Evolutionary conservation across 2,797 vertebrate species (phyloP).

Genomic region (Hydrolagus colliei): DNA sequence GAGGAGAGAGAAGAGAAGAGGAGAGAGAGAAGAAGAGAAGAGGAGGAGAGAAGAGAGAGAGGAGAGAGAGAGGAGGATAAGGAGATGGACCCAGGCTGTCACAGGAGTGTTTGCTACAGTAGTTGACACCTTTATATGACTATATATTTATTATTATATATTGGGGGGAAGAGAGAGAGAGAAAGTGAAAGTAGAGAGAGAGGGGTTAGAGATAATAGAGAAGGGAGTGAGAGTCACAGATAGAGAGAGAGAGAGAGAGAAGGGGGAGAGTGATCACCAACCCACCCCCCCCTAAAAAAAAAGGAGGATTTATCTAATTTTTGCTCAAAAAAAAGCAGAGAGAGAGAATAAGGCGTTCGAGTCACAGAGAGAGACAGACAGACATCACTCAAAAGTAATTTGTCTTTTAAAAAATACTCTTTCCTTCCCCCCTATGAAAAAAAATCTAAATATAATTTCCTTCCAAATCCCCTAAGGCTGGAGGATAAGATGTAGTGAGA

Average conservation of each 20-base stretch:
- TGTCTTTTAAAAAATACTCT: too few species aligned
- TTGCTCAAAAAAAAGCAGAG: too few species aligned
- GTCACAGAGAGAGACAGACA: fast-evolving
- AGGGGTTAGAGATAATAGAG: not conserved
- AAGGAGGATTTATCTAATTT: not conserved
- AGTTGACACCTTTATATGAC: not conserved
- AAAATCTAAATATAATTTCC: too few species aligned
- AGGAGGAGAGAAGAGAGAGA: not conserved
- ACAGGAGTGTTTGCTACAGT: not conserved
- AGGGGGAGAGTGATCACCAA: too few species aligned
- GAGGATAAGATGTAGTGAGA: not conserved
- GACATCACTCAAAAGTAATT: too few species aligned
- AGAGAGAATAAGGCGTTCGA: not conserved
- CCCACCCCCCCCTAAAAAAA: too few species aligned
- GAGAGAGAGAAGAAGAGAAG: not conserved
- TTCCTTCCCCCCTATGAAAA: too few species aligned
- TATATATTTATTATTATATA: too few species aligned
- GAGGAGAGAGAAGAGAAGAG: not conserved
- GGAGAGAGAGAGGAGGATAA: not conserved
- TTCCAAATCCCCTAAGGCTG: not conserved
- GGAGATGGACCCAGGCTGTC: not conserved
- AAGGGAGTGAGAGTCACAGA: not conserved
- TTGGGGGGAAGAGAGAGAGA: constrained; percentile 26
- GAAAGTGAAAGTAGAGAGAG: too few species aligned
- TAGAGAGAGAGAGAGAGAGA: not conserved